Conservation (phyloP, 2,797 vertebrate genomes). For the Brachyalestes nurse region DNA sequence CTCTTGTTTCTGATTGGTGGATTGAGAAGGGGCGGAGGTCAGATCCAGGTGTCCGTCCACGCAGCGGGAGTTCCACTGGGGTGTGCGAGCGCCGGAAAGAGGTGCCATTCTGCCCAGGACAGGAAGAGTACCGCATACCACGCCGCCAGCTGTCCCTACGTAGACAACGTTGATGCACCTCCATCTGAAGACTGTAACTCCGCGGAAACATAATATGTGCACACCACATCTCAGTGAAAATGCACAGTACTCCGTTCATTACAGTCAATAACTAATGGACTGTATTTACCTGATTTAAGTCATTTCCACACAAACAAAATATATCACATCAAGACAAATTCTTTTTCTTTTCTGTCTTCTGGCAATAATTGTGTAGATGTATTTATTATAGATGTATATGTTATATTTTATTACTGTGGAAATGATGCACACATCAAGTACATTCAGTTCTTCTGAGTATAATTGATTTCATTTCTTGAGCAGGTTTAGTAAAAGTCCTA, state of each 20-base stretch:
- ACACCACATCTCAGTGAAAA: not conserved
- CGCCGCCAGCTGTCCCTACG: slow-evolving; percentile 71
- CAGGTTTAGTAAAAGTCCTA: not conserved
- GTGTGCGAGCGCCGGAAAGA: slow-evolving; percentile 66
- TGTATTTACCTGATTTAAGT: not conserved
- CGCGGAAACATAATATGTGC: slow-evolving; percentile 1
- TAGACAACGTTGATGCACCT: slow-evolving; percentile 70
- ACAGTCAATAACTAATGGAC: not conserved
- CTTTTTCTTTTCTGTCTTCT: not conserved
- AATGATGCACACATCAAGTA: not conserved
- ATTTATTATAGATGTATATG: no score
- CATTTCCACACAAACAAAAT: not conserved
- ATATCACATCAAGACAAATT: no score
- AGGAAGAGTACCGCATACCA: slow-evolving; percentile 58
- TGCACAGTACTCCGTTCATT: not conserved
- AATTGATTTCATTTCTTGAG: not conserved
- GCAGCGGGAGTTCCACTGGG: slow-evolving; percentile 64
- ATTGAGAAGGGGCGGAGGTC: slow-evolving; percentile 64
- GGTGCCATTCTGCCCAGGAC: slow-evolving; percentile 55
- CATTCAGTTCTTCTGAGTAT: not conserved
- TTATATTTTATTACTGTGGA: not conserved
- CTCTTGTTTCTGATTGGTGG: slow-evolving; percentile 60
- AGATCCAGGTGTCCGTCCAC: slow-evolving; percentile 55
- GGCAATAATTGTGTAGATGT: not conserved
- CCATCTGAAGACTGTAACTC: not conserved